Percentiles rank a stretch among this genome's conserved stretches.
Evolutionary conservation across 1,140 invertebrate species (phyloP).

Genomic region (Pemphigus obesinymphae): DNA sequence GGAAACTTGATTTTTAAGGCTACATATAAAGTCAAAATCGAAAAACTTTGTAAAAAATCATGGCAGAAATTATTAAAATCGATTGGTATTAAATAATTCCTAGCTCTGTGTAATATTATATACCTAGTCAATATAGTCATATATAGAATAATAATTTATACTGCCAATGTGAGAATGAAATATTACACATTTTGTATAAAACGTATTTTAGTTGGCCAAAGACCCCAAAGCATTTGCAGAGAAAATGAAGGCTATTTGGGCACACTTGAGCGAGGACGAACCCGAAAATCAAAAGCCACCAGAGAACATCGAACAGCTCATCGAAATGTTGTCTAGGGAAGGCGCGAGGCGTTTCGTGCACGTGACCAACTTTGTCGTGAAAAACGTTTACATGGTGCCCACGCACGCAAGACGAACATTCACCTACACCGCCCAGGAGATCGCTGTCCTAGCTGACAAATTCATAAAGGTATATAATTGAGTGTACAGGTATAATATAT

Average conservation of each 20-base stretch:
- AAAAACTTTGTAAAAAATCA: no score
- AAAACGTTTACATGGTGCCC: slow-evolving; percentile 47
- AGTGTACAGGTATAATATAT: not conserved
- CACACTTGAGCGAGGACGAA: slow-evolving; percentile 65
- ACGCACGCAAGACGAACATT: not conserved
- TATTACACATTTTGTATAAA: no score
- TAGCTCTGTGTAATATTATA: no score
- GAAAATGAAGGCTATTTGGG: slow-evolving; percentile 67
- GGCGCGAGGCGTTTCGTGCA: slow-evolving; percentile 69
- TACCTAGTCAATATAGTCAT: not conserved
- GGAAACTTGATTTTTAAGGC: no score
- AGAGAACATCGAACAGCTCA: slow-evolving; percentile 66
- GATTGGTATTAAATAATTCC: not conserved
- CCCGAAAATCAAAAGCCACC: slow-evolving; percentile 77
- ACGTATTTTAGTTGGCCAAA: slow-evolving; percentile 60
- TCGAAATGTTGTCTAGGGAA: slow-evolving; percentile 68
- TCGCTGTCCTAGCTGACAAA: not conserved
- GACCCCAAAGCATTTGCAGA: slow-evolving; percentile 69
- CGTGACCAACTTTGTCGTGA: slow-evolving; percentile 59
- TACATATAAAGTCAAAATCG: no score
- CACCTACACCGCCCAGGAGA: not conserved
- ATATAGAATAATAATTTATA: not conserved
- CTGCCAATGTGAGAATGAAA: not conserved
- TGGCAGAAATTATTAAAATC: not conserved
- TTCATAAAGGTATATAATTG: not conserved